A percentile compares a stretch with the other conserved stretches of the same genome.
Conservation (phyloP, 2,797 vertebrate genomes). For the Notolepis coatsorum region DNA sequence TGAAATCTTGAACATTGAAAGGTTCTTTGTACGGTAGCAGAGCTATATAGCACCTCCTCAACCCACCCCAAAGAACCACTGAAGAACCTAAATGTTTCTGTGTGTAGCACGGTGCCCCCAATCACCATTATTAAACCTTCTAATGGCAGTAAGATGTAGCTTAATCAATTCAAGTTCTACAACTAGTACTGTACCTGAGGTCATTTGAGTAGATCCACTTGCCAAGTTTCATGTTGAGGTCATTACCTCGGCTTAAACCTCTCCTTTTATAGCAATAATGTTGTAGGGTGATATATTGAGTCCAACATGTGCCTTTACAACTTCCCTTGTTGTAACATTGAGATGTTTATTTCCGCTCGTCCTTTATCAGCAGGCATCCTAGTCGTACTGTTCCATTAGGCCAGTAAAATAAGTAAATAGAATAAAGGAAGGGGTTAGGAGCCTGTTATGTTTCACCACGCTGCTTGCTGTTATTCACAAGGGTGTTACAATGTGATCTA, state of each 20-base stretch:
- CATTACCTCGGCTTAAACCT: slow-evolving; percentile 1
- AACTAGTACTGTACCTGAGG: no score
- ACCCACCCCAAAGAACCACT: no score
- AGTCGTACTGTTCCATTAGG: slow-evolving; percentile 19
- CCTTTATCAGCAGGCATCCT: slow-evolving; percentile 10
- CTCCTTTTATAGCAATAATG: slow-evolving; percentile 11
- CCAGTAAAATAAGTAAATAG: slow-evolving; percentile 41
- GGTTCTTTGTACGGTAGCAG: no score
- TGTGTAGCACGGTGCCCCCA: no score
- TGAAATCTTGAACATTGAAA: no score
- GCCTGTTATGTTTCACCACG: slow-evolving; percentile 28
- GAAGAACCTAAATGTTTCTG: no score
- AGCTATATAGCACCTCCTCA: no score
- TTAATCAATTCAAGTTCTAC: no score
- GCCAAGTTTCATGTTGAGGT: no score
- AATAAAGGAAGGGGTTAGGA: slow-evolving; percentile 35
- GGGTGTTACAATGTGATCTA: slow-evolving; percentile 24
- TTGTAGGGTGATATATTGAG: slow-evolving; percentile 10
- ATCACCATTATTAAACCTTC: no score
- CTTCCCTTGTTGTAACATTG: slow-evolving; percentile 38
- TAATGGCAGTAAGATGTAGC: no score
- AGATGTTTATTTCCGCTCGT: slow-evolving; percentile 4
- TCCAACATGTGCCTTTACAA: slow-evolving; percentile 15
- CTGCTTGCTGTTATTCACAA: slow-evolving; percentile 36
- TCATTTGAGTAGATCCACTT: no score